Percentiles rank a stretch among this genome's conserved stretches.
phyloP scores from a whole-genome alignment of 2,113 vertebrate genomes.

The Chaetodon trifascialis region DNA sequence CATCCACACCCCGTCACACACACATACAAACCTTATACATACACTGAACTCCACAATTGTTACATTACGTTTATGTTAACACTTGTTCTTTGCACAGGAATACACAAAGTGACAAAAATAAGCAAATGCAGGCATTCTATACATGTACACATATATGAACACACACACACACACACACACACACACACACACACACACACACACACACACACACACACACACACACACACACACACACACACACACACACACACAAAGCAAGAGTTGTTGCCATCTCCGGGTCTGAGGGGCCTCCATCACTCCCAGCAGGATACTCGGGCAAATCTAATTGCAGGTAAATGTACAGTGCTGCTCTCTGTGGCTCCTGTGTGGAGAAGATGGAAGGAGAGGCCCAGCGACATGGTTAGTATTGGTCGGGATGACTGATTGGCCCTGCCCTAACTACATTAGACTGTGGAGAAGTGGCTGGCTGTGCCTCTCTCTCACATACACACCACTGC shows the following conservation, averaged over 20 bases:
- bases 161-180: slow-evolving; percentile 26
- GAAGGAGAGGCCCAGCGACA: slow-evolving; percentile 79
- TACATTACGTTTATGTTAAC: not conserved
- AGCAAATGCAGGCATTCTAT: not conserved
- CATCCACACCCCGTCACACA: slow-evolving; percentile 12
- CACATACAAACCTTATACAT: not conserved
- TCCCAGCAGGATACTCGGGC: slow-evolving; percentile 75
- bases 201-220: slow-evolving; percentile 31
- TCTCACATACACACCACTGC: slow-evolving; percentile 35
- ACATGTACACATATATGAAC: not conserved
- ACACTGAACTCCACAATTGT: not conserved
- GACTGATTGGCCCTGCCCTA: slow-evolving; percentile 79
- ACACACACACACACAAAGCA: slow-evolving; percentile 26
- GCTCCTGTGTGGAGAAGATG: slow-evolving; percentile 78
- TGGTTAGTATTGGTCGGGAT: slow-evolving; percentile 84
- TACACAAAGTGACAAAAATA: not conserved
- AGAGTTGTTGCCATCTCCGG: slow-evolving; percentile 62
- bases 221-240: slow-evolving; percentile 32
- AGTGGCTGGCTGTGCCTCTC: slow-evolving; percentile 72
- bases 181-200: slow-evolving; percentile 39
- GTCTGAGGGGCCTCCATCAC: slow-evolving; percentile 76
- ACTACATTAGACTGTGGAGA: slow-evolving; percentile 81
- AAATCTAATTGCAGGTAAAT: slow-evolving; percentile 86
- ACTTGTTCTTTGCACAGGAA: not conserved
- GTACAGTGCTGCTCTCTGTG: slow-evolving; percentile 76